Evolutionary conservation across 2,888 invertebrate genomes (phyloP).

Genomic region (Drosophila melanosoma): DNA sequence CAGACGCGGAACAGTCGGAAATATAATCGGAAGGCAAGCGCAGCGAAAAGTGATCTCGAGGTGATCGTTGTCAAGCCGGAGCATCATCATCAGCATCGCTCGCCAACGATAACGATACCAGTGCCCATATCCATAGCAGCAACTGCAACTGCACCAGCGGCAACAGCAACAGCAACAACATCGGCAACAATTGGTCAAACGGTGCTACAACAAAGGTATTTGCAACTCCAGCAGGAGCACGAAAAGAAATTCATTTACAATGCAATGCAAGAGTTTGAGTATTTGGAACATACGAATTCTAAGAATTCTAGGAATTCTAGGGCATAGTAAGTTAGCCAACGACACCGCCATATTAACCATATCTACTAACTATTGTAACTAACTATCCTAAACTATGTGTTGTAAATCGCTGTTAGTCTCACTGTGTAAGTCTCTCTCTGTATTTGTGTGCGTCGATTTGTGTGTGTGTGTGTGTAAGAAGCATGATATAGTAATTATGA

Average conservation of each 20-base stretch:
- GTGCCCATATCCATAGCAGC: conserved; percentile 48
- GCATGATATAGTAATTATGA: conserved; percentile 43
- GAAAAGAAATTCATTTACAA: conserved; percentile 75
- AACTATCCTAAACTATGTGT: conserved; percentile 36
- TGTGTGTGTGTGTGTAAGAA: conserved; percentile 23
- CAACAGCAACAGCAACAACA: conserved; percentile 29
- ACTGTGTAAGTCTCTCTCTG: conserved; percentile 13
- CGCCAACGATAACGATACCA: conserved; percentile 71
- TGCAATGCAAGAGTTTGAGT: conserved; percentile 75
- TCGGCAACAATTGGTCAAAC: conserved; percentile 41
- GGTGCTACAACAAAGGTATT: conserved; percentile 76
- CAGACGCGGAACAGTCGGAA: conserved; percentile 68
- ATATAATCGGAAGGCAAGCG: conserved; percentile 66
- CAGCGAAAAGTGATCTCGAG: conserved; percentile 62
- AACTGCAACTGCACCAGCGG: conserved; percentile 4
- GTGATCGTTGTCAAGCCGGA: conserved; percentile 63
- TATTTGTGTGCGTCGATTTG: conserved; percentile 15
- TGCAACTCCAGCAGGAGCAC: conserved; percentile 75
- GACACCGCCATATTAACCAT: conserved; percentile 29
- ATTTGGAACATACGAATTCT: conserved; percentile 66
- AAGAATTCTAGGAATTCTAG: conserved; percentile 50
- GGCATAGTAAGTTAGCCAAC: conserved; percentile 74
- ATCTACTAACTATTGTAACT: conserved; percentile 48
- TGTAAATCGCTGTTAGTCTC: conserved; percentile 52
- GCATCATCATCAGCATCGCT: conserved; percentile 69